Base-by-base conservation (phyloP, 1,140 invertebrate genomes). In the Drosophila simulans region DNA sequence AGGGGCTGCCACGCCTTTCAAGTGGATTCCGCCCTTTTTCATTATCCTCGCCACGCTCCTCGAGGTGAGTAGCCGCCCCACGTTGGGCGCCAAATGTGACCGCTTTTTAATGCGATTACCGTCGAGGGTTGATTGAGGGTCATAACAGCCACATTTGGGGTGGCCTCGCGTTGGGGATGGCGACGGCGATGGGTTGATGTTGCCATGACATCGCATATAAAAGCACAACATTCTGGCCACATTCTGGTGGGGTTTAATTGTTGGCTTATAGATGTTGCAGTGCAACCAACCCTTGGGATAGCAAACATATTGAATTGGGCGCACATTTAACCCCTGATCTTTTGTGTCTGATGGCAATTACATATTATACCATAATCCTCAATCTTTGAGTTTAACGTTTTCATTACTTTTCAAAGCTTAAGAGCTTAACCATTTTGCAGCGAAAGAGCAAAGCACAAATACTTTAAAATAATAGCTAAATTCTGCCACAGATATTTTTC, bases 11-110 rank as follows among this genome's bases (percentile, higher is more conserved):
- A 35, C 54, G 35, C 13, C 63, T 65, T 17, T 56, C 39, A 70
- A 59, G 45, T 96, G 96, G 80, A 97, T 97, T 46, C 97, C 97
- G 17, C 97, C 97, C 17, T 93, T 97, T 42, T 98, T 98, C 93
- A 97, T 98, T 82, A 94, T 97, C 45, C 93, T 96, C 80, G 95
- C 97, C 90, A 98, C 97, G 37, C 93, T 97, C 51, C 94, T 97
- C 69, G 97, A 98, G 95, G 97, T 97, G 91, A 94, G 94, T 94
- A 35, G 56, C 15, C 49, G 56, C 15, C 49, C 49, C 49, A 35
- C 49, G 40, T 56, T 59, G 39, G 70, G n/a, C 45, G 48, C 64
- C 55, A 45, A 56, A 56, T 52, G 75, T 55, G 68, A 60, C 53
- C 59, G 64, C 56, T 55, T 72, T 68, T 85, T 78, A 86, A 77